Evolutionary conservation across 2,888 invertebrate species (phyloP), one percentile per base, ranked within the genome.

Genomic region (Gari tellinella): DNA sequence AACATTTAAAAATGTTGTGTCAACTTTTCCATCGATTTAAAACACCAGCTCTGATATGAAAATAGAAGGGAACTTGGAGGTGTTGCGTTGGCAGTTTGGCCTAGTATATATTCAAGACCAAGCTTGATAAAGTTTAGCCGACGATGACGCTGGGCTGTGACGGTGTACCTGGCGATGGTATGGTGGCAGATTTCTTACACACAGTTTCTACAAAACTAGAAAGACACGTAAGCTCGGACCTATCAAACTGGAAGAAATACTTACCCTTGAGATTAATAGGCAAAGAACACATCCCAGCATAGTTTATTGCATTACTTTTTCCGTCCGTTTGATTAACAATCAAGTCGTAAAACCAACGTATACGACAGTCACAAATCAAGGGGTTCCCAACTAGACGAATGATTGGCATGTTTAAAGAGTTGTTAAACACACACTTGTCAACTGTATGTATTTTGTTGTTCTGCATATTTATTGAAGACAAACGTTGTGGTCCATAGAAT

Each of bases 311-410:
- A 12, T 19, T 41, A 26, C 37, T n/a, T 10, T 7, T 10, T 4
- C 31, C 10, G 45, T 69, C 46, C 48, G 10, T 25, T 14, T 68
- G 51, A 17, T 17, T 25, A 23, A 55, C 14, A 15, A 81, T 41
- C 85, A 80, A 83, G 17, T 81, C 95, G 15, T 95, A 94, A 0
- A 97, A 93, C 96, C 97, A 97, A 37, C 95, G 93, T 0, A 97
- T 91, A 37, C 95, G 94, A 89, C 97, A 97, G 90, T 97, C 95
- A 88, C 97, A 97, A 63, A 94, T 94, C 84, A 97, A 93, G 5
- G 95, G 96, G 91, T 97, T 97, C 52, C 94, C 94, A 25, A 95
- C 95, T 83, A 97, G 94, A 88, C 96, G 57, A 10, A 89, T 37
- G 8, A 58, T 66, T 5, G 80, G 69, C 5, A 84, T 56, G 8